These are phyloP conservation scores for Orgyia antiqua DNA, from an alignment of 2,888 invertebrate genomes.

Conservation along the genomic window DNA sequence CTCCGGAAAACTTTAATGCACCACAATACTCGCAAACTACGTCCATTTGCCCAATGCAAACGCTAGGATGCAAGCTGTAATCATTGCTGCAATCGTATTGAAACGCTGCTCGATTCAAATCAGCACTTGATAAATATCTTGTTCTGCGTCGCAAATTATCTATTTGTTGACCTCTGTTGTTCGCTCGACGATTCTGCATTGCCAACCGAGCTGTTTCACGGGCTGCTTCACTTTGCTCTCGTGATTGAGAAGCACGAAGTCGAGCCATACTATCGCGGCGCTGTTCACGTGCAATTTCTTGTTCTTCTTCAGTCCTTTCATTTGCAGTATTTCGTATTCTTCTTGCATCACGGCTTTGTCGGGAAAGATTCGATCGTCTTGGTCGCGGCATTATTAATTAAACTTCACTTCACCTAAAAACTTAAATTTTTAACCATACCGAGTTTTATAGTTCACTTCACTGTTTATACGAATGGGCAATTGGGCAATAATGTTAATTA, in stretches of 20 bases:
- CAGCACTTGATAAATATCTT: constrained; percentile 25
- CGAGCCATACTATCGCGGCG: constrained; percentile 24
- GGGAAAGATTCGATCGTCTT: constrained; percentile 22
- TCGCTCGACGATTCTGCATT: constrained; percentile 30
- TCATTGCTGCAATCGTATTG: constrained; percentile 27
- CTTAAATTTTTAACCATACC: no score
- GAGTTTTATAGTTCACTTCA: no score
- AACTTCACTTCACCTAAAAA: no score
- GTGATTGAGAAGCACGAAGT: constrained; percentile 6
- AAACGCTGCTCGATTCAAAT: constrained; percentile 38
- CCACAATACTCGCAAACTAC: constrained; percentile 28
- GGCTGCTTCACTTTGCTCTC: constrained; percentile 26
- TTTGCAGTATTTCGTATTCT: constrained; percentile 21
- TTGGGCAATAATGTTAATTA: no score
- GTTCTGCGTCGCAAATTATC: constrained; percentile 27
- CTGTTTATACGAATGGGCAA: no score
- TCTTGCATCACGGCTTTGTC: constrained; percentile 29
- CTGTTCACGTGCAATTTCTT: constrained; percentile 17
- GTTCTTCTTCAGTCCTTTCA: constrained; percentile 24
- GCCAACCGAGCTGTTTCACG: constrained; percentile 30
- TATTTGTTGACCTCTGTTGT: constrained; percentile 25
- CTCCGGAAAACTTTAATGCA: constrained; percentile 21
- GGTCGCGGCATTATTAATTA: no score
- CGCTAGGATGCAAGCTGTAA: constrained; percentile 14
- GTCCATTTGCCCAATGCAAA: constrained; percentile 27